A percentile compares a stretch with the other conserved stretches of the same genome.
Conservation (phyloP, 2,888 invertebrate genomes). For the Drosophila colorata region DNA sequence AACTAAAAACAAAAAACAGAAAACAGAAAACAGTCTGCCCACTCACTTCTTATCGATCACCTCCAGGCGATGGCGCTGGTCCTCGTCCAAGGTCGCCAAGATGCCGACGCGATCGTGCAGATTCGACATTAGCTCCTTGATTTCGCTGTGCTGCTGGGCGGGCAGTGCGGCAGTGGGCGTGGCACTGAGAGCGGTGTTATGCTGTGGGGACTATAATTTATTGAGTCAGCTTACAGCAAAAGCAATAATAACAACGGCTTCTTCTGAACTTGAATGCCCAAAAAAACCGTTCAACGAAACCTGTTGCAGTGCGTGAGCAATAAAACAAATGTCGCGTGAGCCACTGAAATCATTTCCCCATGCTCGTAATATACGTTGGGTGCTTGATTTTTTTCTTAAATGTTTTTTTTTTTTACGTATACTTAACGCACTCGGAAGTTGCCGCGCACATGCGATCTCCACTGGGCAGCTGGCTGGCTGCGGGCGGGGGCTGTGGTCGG, state of each 20-base stretch:
- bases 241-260: neutral
- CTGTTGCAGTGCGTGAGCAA: no score
- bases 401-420: slow-evolving; percentile 7
- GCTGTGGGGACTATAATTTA: neutral
- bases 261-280: neutral
- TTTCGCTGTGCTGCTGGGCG: slow-evolving; percentile 49
- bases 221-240: neutral
- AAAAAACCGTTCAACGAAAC: neutral
- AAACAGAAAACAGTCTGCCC: neutral
- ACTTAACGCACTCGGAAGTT: slow-evolving; percentile 63
- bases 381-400: no score
- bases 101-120: slow-evolving; percentile 83
- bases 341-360: neutral
- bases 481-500: neutral
- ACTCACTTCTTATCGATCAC: slow-evolving; percentile 85
- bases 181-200: slow-evolving; percentile 3
- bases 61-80: slow-evolving; percentile 83
- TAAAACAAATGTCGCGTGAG: no score
- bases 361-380: neutral
- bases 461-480: neutral
- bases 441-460: slow-evolving; percentile 28
- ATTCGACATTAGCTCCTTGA: slow-evolving; percentile 78
- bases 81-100: slow-evolving; percentile 83
- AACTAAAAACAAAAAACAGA: no score
- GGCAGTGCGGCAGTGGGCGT: slow-evolving; percentile 1